Evolutionary conservation across 2,113 vertebrate genomes (phyloP), one percentile per base, ranked within the genome.

Genomic region (Leptobrachium ailaonicum): DNA sequence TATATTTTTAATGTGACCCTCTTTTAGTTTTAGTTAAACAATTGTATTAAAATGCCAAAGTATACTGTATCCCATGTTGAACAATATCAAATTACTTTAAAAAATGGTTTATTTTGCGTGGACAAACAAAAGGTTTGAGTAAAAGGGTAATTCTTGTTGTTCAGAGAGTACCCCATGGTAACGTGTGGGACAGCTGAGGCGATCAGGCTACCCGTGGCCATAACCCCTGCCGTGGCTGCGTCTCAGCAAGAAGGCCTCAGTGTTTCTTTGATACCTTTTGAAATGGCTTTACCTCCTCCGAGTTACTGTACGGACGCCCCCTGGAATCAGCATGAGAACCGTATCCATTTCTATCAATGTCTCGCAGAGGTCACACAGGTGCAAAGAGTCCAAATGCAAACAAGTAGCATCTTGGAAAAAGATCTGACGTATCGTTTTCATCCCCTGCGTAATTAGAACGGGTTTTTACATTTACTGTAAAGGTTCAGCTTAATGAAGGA

Each of bases 371-470:
- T 80, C 78, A 68, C 63, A 62, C 70, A 77, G 69, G 75, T 72
- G 75, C 41, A 58, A 43, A 41, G 50, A 4, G 60, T 67, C 53
- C n/a, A 58, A 68, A 74, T 67, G 20, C n/a, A 73, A 32, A 74
- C 63, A 68, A n/a, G 63, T 73, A 73, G 1, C 20, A 41, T 72
- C 32, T 3, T 10, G 10, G 66, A 41, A 6, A 12, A 67, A 80
- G 78, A 80, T 80, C 71, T 74, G 53, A 60, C 71, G 40, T 80
- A 80, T 80, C 78, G 45, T n/a, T 80, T 80, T 68, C 78, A 68
- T 44, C 64, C 47, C 60, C 45, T 58, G 13, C 13, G 11, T 60
- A 60, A 60, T 60, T 60, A 60, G 1, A 60, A 60, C 11, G 47
- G 47, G 47, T 50, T 50, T 32, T 32, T 32, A 32, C 20, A 32